Percentiles rank a stretch among this genome's conserved stretches.
These are phyloP conservation scores for Argyrosomus regius DNA, from an alignment of 2,797 vertebrate species.

Conservation along the genomic window DNA sequence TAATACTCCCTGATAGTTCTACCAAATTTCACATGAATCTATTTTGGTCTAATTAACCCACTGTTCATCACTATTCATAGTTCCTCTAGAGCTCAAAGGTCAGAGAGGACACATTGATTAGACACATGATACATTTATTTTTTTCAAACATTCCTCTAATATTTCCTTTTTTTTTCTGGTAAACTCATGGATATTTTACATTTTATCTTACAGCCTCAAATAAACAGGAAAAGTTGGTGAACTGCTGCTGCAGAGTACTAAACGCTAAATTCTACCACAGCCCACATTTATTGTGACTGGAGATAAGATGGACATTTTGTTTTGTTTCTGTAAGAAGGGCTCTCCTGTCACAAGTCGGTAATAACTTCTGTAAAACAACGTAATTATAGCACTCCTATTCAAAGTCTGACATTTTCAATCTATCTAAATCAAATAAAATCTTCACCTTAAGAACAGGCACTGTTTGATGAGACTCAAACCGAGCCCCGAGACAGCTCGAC, in stretches of 20 bases:
- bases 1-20: background rate
- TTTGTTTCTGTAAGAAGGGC: background rate
- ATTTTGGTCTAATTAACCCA: background rate
- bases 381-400: background rate
- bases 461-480: conserved; percentile 2
- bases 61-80: background rate
- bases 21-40: background rate
- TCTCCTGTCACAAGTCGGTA: background rate
- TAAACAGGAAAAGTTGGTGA: background rate
- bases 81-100: background rate
- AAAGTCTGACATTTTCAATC: background rate
- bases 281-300: background rate
- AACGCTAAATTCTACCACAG: background rate
- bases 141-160: background rate
- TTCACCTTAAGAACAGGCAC: background rate
- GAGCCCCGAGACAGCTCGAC: conserved; percentile 1
- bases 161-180: background rate
- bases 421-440: background rate
- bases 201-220: background rate
- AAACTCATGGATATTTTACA: background rate
- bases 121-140: background rate
- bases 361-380: conserved; percentile 4
- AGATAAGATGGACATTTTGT: background rate
- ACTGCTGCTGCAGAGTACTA: background rate
- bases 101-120: background rate